Percentiles rank a stretch among this genome's conserved stretches.
Evolutionary conservation across 2,888 invertebrate genomes (phyloP).

Genomic region (Bugula neritina): DNA sequence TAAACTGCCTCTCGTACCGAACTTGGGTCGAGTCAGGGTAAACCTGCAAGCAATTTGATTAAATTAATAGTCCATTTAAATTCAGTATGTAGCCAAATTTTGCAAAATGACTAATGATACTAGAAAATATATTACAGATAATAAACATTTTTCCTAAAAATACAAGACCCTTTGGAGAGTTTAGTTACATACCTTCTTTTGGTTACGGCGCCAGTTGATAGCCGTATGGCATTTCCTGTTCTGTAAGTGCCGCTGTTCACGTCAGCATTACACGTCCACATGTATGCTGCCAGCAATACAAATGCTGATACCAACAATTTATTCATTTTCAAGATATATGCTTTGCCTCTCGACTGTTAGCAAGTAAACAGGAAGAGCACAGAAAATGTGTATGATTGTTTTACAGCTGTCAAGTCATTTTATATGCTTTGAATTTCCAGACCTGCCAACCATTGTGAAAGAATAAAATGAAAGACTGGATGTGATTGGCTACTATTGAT

Average conservation of each 20-base stretch:
- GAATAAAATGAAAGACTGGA: too few species aligned
- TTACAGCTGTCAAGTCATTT: too few species aligned
- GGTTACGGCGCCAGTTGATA: neutral
- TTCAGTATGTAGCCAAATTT: neutral
- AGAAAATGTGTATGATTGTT: too few species aligned
- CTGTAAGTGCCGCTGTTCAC: neutral
- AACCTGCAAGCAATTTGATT: conserved; percentile 11
- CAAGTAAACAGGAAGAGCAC: too few species aligned
- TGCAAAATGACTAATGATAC: neutral
- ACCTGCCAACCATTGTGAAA: too few species aligned
- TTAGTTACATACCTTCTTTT: too few species aligned
- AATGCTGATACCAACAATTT: neutral
- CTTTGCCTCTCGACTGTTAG: too few species aligned
- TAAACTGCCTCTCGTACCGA: neutral
- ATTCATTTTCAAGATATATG: neutral
- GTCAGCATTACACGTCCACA: neutral
- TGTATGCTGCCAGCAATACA: neutral
- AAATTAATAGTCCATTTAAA: neutral
- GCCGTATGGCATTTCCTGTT: neutral
- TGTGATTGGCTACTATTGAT: too few species aligned
- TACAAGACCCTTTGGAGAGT: too few species aligned
- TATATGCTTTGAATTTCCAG: too few species aligned
- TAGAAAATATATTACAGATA: neutral
- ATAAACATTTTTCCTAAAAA: too few species aligned
- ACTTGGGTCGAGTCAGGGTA: neutral